A percentile compares a stretch with the other conserved stretches of the same genome.
Conservation (phyloP, 2,113 vertebrate genomes). For the Aphelocoma coerulescens region DNA sequence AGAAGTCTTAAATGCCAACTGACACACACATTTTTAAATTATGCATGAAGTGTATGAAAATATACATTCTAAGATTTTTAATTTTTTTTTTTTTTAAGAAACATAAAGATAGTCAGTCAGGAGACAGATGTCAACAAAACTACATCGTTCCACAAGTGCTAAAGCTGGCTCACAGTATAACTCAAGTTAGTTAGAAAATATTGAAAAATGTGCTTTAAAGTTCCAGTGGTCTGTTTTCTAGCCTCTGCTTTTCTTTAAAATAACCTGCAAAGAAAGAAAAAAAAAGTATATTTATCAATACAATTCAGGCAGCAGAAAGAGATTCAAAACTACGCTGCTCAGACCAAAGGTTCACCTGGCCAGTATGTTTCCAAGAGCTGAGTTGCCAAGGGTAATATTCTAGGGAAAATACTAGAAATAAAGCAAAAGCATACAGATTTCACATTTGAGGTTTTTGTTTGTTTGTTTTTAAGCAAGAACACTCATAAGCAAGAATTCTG, state of each 20-base stretch:
- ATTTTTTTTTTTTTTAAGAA: background rate
- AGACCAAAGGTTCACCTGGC: background rate
- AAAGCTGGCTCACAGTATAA: background rate
- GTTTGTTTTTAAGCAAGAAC: background rate
- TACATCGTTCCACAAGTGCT: background rate
- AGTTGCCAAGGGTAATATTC: background rate
- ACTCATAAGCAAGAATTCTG: background rate
- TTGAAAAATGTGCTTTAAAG: background rate
- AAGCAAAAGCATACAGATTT: background rate
- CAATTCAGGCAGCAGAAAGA: background rate
- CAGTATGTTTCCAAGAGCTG: background rate
- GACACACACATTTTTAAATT: background rate
- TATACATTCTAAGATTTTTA: background rate
- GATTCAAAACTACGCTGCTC: background rate
- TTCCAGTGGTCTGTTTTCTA: slow-evolving; percentile 56
- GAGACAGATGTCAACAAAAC: background rate
- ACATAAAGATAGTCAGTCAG: background rate
- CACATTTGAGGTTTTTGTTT: background rate
- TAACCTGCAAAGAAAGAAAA: slow-evolving; percentile 63
- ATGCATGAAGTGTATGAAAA: background rate
- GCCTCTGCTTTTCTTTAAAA: slow-evolving; percentile 79
- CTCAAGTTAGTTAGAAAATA: background rate
- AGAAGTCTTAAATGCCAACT: background rate
- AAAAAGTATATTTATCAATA: slow-evolving; percentile 10
- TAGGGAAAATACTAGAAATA: background rate